Conservation (phyloP, 2,888 invertebrate species). For the Cyclophora punctaria region DNA sequence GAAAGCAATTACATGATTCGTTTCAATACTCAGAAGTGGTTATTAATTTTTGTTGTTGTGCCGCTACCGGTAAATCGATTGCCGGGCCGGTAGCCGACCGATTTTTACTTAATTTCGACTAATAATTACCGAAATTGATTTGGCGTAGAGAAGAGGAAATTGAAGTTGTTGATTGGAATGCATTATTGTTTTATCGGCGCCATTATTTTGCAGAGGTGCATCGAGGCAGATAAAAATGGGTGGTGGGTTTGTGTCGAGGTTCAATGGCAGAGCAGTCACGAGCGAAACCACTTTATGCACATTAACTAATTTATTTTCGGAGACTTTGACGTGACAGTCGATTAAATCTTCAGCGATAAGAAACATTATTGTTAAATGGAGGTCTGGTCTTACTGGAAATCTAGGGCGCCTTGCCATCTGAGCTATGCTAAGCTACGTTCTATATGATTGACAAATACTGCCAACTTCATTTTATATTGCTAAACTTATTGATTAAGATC, state of each 20-base stretch:
- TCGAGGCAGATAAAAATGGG: conserved; percentile 52
- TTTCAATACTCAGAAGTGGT: conserved; percentile 32
- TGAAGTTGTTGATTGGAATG: conserved; percentile 46
- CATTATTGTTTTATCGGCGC: conserved; percentile 47
- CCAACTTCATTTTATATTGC: too few species aligned
- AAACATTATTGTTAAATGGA: conserved; percentile 36
- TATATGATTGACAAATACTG: too few species aligned
- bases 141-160: conserved; percentile 49
- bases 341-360: conserved; percentile 38
- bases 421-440: too few species aligned
- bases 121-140: conserved; percentile 27
- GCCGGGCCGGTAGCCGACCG: conserved; percentile 26
- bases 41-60: conserved; percentile 31
- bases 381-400: conserved; percentile 13
- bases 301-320: conserved; percentile 61
- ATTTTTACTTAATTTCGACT: conserved; percentile 22
- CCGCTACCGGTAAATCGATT: conserved; percentile 32
- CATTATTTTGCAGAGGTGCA: conserved; percentile 55
- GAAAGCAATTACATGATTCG: conserved; percentile 35
- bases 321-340: conserved; percentile 49
- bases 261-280: conserved; percentile 61
- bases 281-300: conserved; percentile 58
- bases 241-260: conserved; percentile 38
- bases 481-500: too few species aligned
- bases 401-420: too few species aligned